phyloP scores from a whole-genome alignment of 2,797 vertebrate species.

The Prunella strophiata region DNA sequence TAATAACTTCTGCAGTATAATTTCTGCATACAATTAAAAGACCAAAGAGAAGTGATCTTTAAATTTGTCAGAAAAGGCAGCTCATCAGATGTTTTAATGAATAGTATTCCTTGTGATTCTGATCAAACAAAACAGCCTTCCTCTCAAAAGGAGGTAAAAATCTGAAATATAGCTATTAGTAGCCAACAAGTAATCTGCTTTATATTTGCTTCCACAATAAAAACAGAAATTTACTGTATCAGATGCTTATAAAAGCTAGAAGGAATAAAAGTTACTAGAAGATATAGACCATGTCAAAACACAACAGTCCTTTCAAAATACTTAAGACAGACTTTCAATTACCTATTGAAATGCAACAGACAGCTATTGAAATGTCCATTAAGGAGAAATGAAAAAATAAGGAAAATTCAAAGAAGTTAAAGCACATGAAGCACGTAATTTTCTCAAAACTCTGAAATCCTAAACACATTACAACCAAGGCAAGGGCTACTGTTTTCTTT shows the following conservation, averaged over 20 bases:
- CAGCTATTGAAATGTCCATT: neutral
- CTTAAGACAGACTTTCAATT: neutral
- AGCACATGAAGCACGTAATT: neutral
- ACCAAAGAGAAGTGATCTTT: neutral
- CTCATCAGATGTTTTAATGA: neutral
- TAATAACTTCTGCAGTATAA: neutral
- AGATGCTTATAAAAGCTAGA: neutral
- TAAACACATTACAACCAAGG: conserved; percentile 39
- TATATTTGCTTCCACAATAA: neutral
- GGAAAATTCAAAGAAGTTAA: neutral
- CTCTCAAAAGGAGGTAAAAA: neutral
- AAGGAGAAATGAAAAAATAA: neutral
- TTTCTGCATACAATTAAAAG: neutral
- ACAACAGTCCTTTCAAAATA: neutral
- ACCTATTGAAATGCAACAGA: neutral
- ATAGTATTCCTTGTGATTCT: neutral
- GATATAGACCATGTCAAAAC: neutral
- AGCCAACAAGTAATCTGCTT: neutral
- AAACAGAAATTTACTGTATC: neutral
- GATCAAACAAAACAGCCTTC: neutral
- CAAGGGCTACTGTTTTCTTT: conserved; percentile 45
- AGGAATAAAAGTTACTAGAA: neutral
- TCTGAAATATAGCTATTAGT: neutral
- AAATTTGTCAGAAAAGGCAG: neutral
- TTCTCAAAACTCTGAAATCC: conserved; percentile 34